Percentiles rank a stretch among this genome's conserved stretches.
These are phyloP conservation scores for Smittia aterrima DNA, from an alignment of 2,888 invertebrate species.

Conservation along the genomic window DNA sequence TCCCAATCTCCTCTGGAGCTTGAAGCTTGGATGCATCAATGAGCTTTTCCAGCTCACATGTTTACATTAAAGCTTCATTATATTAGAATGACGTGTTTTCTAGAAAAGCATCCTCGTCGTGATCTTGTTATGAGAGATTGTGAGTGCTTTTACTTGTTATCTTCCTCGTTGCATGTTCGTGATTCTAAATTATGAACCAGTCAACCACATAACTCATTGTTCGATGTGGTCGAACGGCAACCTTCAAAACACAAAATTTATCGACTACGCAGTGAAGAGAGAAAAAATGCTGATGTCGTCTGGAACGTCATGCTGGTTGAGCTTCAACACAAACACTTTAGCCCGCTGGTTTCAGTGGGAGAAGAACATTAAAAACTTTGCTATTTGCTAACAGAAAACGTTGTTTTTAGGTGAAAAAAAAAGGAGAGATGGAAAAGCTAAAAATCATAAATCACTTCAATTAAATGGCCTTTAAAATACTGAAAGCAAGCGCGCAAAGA, in stretches of 20 bases:
- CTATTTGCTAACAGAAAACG: neutral
- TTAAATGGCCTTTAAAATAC: slow-evolving; percentile 40
- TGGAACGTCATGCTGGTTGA: slow-evolving; percentile 15
- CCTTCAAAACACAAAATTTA: slow-evolving; percentile 2
- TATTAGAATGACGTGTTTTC: too few relatives aligned
- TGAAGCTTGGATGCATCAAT: too few relatives aligned
- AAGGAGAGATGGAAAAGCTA: neutral
- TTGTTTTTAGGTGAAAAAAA: slow-evolving; percentile 7
- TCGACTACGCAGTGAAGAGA: neutral
- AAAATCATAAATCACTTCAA: slow-evolving; percentile 38
- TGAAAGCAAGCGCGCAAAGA: neutral
- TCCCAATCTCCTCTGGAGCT: too few relatives aligned
- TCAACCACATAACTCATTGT: slow-evolving; percentile 14
- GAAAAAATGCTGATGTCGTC: slow-evolving; percentile 20
- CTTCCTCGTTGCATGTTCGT: slow-evolving; percentile 4
- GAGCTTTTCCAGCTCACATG: too few relatives aligned
- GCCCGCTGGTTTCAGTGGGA: neutral
- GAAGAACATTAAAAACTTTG: slow-evolving; percentile 6
- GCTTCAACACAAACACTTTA: slow-evolving; percentile 9
- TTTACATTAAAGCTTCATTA: too few relatives aligned
- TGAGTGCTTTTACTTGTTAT: neutral
- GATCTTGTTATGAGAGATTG: too few relatives aligned
- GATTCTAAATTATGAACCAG: neutral
- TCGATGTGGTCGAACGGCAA: slow-evolving; percentile 15
- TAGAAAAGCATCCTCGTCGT: too few relatives aligned